These are phyloP conservation scores for Tachysurus fulvidraco DNA, from an alignment of 2,113 vertebrate genomes.

Conservation along the genomic window DNA sequence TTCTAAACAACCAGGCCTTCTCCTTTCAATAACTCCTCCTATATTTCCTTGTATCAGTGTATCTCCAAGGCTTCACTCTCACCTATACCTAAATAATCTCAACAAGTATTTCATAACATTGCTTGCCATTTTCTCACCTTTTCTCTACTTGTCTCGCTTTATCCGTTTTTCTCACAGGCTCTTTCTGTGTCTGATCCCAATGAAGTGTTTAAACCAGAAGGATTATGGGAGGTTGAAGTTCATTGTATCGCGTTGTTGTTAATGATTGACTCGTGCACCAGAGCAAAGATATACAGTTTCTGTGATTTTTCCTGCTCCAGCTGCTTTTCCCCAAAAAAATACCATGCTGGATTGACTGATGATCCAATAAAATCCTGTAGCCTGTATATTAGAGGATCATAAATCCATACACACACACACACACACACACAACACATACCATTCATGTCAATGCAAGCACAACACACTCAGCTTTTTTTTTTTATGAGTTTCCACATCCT, in stretches of 20 bases:
- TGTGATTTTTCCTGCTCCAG: background rate
- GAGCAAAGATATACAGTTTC: background rate
- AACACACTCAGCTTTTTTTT: background rate
- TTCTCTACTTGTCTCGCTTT: constrained; percentile 17
- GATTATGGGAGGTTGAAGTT: constrained; percentile 46
- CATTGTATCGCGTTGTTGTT: constrained; percentile 21
- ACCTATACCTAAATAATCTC: background rate
- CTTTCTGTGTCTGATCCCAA: background rate
- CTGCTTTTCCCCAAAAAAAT: background rate
- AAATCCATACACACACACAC: background rate
- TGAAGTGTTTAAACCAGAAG: background rate
- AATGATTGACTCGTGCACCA: constrained; percentile 23
- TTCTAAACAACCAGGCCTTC: background rate
- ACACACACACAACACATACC: background rate
- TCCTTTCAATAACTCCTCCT: constrained; percentile 11
- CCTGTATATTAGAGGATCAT: background rate
- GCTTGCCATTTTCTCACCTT: constrained; percentile 53
- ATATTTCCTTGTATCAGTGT: background rate
- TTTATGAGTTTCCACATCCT: background rate
- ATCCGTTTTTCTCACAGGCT: background rate
- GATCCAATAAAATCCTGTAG: background rate
- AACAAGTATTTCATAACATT: constrained; percentile 40
- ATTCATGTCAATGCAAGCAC: background rate
- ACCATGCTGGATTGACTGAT: background rate
- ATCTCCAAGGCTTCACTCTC: background rate